Conservation (phyloP, 2,888 invertebrate genomes). For the Meliscaeva auricollis region DNA sequence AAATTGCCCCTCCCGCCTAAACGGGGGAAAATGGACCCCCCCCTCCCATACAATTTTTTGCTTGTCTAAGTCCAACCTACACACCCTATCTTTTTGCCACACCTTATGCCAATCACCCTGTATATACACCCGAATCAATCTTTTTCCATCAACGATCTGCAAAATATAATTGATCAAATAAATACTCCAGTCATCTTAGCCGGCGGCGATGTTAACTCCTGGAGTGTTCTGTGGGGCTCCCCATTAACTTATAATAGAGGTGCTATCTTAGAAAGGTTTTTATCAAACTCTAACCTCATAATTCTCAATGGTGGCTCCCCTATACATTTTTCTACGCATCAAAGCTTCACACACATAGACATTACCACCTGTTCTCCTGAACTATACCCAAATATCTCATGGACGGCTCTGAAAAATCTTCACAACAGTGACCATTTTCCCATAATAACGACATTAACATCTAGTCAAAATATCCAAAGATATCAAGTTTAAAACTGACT, state of each 20-base stretch:
- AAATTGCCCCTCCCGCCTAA: too few species aligned
- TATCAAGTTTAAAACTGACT: constrained; percentile 44
- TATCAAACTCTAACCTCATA: constrained; percentile 23
- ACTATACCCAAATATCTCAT: constrained; percentile 25
- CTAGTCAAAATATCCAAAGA: background rate
- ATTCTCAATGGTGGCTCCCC: constrained; percentile 42
- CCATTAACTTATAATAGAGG: constrained; percentile 4
- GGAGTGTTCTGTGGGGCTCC: constrained; percentile 49
- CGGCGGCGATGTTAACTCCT: constrained; percentile 47
- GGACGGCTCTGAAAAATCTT: constrained; percentile 30
- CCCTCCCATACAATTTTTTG: too few species aligned
- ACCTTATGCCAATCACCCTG: too few species aligned
- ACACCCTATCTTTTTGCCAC: too few species aligned
- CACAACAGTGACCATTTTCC: constrained; percentile 54
- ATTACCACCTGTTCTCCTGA: constrained; percentile 47
- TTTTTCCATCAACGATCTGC: constrained; percentile 8
- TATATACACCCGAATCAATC: constrained; percentile 24
- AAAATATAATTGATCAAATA: constrained; percentile 20
- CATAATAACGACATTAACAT: constrained; percentile 9
- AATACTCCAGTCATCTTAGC: constrained; percentile 17
- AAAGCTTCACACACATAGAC: constrained; percentile 36
- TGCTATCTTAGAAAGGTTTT: constrained; percentile 33
- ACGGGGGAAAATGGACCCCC: too few species aligned
- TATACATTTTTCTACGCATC: constrained; percentile 36
- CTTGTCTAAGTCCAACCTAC: too few species aligned